Evolutionary conservation across 1,140 invertebrate genomes (phyloP), one percentile per base, ranked within the genome.

Genomic region (Ostrea denselamellosa): DNA sequence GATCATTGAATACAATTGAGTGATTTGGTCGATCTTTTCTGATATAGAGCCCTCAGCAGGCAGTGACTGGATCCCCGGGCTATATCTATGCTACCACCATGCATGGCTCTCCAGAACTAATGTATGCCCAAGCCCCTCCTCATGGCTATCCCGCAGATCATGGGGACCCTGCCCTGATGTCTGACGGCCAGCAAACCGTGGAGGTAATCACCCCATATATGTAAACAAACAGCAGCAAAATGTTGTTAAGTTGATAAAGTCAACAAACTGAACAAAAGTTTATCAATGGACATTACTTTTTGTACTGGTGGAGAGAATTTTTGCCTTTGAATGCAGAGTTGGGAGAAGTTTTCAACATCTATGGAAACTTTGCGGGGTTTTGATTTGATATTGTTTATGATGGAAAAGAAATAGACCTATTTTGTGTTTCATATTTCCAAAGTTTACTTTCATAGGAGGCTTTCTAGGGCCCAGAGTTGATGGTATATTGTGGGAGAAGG

Each of bases 121-220:
- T 94, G 91, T 94, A 94, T 86, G 92, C 93, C 68, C 92, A 93
- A 81, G 89, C 92, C 56, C 93, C 92, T 77, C 90, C 91, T 71
- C 92, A 92, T 34, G 88, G 90, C 62, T 92, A 92, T 84, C 91
- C 92, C 58, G 85, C 91, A 71, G 90, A 90, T 82, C 93, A 94
- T 17, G 83, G 93, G 51, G 88, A 90, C 81, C 92, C 93, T 81
- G 89, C 91, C 83, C 87, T 92, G 85, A 89, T 93, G 52, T 87
- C 93, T 51, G 93, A 93, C 58, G 93, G 90, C 58, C 87, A 92
- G 81, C 68, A 77, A 77, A 85, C 92, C 85, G 89, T 93, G 85
- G 93, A 94, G 93, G 93, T 94, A 94, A 92, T 93, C 58, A 88
- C 82, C 22, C 68, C 68, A 14, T 77, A 77, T 25, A 77, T 77